Conservation (phyloP, 2,888 invertebrate species). For the Peribatodes rhomboidaria region DNA sequence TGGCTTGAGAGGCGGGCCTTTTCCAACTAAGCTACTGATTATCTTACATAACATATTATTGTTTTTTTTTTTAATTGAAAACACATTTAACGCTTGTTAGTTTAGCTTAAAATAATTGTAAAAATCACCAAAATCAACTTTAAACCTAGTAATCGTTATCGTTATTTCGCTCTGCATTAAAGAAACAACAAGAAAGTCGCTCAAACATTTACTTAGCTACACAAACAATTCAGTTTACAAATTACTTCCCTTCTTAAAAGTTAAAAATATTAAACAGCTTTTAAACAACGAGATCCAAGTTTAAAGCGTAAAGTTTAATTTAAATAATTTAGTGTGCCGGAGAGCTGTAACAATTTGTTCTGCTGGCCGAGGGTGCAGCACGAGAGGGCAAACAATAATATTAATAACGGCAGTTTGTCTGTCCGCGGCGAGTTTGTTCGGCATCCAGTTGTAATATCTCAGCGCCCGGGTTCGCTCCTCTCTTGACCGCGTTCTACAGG, state of each 20-base stretch:
- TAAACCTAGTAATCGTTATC: no score
- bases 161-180: no score
- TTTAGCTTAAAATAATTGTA: no score
- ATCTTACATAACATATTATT: no score
- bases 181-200: not conserved
- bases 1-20: no score
- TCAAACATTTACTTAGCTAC: not conserved
- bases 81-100: no score
- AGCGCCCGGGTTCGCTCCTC: not conserved
- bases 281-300: conserved; percentile 9
- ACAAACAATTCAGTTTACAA: not conserved
- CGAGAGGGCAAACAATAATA: conserved; percentile 26
- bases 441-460: conserved; percentile 13
- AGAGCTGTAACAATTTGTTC: conserved; percentile 30
- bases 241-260: not conserved
- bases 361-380: conserved; percentile 14
- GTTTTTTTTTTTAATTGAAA: no score
- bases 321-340: conserved; percentile 32
- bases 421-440: conserved; percentile 18
- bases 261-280: conserved; percentile 8
- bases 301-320: conserved; percentile 29
- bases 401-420: conserved; percentile 32
- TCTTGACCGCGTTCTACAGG: conserved; percentile 3
- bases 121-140: no score
- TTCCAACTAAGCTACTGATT: no score